Base-by-base conservation (phyloP, 2,797 vertebrate genomes). In the Sciurus vulgaris region DNA sequence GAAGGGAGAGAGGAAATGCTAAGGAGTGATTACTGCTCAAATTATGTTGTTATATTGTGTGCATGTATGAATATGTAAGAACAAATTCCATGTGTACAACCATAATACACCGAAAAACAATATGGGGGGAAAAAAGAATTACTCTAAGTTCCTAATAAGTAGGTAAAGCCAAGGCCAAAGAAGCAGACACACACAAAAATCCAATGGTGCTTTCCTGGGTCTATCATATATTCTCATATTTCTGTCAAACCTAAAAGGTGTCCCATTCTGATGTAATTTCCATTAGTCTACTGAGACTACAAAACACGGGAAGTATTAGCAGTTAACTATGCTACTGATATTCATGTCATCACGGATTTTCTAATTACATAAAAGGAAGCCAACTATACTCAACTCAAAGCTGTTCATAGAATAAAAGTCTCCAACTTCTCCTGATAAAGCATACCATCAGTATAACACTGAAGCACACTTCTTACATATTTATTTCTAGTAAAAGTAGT, bases 341-440 rank as follows among this genome's bases (percentile, higher is more conserved):
- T 87, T 77, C 47, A 54, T 47, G 11, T 28, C 72, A 47, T 2
- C 28, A 4, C 89, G 8, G 22, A 1, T 56, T 63, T 3, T 59
- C 73, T 92, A 87, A 49, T 38, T 87, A 59, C 14, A 85, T 35
- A 33, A 89, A 41, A 88, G 73, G 8, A 26, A 18, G 63, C 24
- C 61, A 95, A 89, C 26, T 54, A 67, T 26, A 90, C 78, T 51
- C 44, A 81, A 79, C 5, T 13, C 35, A 95, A 47, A 78, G 54
- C 7, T 63, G 7, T 51, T 86, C 76, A 95, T 44, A 67, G 28
- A 90, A 65, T 67, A 78, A 38, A 38, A 28, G 3, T 74, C 35
- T 88, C 51, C 69, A 65, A 49, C n/a, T 61, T 96, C 89, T 92
- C n/a, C 44, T 93, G 38, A 78, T 14, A 89, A n/a, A 89, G 14